Percentiles rank a stretch among this genome's conserved stretches.
phyloP scores from a whole-genome alignment of 2,888 invertebrate genomes.

The Anarsia innoxiella region DNA sequence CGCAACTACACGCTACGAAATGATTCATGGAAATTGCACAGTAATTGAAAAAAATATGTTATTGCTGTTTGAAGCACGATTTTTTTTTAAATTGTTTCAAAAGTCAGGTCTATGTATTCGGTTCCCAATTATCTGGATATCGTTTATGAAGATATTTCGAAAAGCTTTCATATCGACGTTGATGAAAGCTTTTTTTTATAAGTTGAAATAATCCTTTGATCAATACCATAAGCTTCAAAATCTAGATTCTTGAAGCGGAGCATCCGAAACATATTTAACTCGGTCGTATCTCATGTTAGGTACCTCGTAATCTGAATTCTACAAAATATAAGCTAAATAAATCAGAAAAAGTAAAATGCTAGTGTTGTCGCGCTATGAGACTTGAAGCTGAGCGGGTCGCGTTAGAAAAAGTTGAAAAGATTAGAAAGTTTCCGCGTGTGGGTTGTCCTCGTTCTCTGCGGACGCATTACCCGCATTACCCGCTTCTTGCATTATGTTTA shows the following conservation, averaged over 20 bases:
- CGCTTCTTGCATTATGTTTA: slow-evolving; percentile 4
- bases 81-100: slow-evolving; percentile 39
- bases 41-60: slow-evolving; percentile 72
- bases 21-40: slow-evolving; percentile 69
- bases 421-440: slow-evolving; percentile 46
- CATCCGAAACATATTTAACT: too few species aligned
- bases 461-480: slow-evolving; percentile 30
- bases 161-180: too few species aligned
- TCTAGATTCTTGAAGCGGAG: too few species aligned
- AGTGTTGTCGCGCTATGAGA: too few species aligned
- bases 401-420: slow-evolving; percentile 47
- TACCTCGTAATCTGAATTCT: too few species aligned
- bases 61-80: slow-evolving; percentile 61
- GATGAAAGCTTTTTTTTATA: too few species aligned
- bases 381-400: slow-evolving; percentile 3
- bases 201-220: too few species aligned
- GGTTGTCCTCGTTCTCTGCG: slow-evolving; percentile 29
- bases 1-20: slow-evolving; percentile 45
- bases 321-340: too few species aligned
- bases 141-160: background rate
- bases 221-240: too few species aligned
- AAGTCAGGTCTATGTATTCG: slow-evolving; percentile 20
- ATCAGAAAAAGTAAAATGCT: too few species aligned
- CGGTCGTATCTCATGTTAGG: too few species aligned
- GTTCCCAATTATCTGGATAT: slow-evolving; percentile 11